Conservation (phyloP, 2,113 vertebrate genomes). For the Osmerus mordax region DNA sequence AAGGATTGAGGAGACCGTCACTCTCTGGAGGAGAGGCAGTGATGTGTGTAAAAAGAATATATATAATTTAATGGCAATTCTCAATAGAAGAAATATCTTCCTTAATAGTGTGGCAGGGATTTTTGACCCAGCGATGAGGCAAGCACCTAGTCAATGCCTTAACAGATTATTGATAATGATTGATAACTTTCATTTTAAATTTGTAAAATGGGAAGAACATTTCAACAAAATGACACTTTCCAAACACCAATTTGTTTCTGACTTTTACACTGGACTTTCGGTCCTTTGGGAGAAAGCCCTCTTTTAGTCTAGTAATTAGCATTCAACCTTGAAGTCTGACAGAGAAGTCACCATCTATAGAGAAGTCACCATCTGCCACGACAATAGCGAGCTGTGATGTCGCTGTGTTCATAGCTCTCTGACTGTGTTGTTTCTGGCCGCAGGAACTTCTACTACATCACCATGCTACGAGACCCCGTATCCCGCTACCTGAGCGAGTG, state of each 20-base stretch:
- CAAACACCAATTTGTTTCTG: slow-evolving; percentile 17
- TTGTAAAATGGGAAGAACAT: slow-evolving; percentile 2
- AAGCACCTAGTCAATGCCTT: slow-evolving; percentile 18
- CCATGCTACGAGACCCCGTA: slow-evolving; percentile 95
- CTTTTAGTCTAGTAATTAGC: slow-evolving; percentile 46
- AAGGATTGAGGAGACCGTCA: slow-evolving; percentile 33
- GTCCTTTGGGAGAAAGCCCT: slow-evolving; percentile 36
- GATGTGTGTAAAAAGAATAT: slow-evolving; percentile 39
- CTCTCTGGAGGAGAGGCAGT: slow-evolving; percentile 29
- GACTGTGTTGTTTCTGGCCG: slow-evolving; percentile 69
- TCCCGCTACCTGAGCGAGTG: slow-evolving; percentile 97
- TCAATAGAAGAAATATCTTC: slow-evolving; percentile 30
- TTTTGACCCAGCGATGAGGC: slow-evolving; percentile 30
- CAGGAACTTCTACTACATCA: slow-evolving; percentile 99
- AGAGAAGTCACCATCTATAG: slow-evolving; percentile 52
- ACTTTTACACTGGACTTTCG: slow-evolving; percentile 4
- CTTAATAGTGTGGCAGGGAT: slow-evolving; percentile 15
- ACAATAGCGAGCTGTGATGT: slow-evolving; percentile 35
- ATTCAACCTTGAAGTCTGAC: slow-evolving; percentile 60
- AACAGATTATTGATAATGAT: too few species aligned
- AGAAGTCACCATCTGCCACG: slow-evolving; percentile 61
- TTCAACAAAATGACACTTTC: slow-evolving; percentile 22
- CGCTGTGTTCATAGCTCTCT: slow-evolving; percentile 49
- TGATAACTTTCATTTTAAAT: too few species aligned
- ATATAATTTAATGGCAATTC: slow-evolving; percentile 33